phyloP scores from a whole-genome alignment of 2,113 vertebrate species.

The Pteropus alecto region DNA sequence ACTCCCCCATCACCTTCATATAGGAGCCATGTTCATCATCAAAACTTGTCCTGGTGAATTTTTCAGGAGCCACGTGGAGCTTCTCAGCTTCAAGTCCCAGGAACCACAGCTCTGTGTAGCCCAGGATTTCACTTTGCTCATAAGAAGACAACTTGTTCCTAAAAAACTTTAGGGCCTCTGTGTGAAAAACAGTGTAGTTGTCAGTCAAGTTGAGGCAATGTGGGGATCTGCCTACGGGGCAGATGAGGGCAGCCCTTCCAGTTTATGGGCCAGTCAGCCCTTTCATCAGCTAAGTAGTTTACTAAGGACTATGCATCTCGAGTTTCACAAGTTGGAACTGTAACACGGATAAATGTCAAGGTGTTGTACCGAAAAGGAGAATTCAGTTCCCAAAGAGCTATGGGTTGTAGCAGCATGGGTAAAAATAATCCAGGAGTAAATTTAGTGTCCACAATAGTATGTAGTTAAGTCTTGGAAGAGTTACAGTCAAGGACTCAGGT shows the following conservation, averaged over 20 bases:
- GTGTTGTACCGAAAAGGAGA: not conserved
- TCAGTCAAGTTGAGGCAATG: not conserved
- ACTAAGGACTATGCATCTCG: not conserved
- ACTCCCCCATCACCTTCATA: slow-evolving; percentile 85
- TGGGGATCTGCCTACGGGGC: too few species aligned
- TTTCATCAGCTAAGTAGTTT: not conserved
- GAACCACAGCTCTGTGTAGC: slow-evolving; percentile 94
- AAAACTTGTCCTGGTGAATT: slow-evolving; percentile 88
- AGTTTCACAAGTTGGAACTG: not conserved
- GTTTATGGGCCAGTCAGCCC: not conserved
- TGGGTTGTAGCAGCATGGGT: not conserved
- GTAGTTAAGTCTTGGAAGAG: not conserved
- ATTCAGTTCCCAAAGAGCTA: not conserved
- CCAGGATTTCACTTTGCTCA: slow-evolving; percentile 93
- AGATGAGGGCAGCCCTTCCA: not conserved
- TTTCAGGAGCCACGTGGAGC: slow-evolving; percentile 85
- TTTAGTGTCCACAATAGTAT: not conserved
- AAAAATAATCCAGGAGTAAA: not conserved
- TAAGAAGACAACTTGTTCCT: slow-evolving; percentile 89
- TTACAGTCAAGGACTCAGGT: not conserved
- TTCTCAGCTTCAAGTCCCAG: slow-evolving; percentile 93
- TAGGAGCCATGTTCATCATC: slow-evolving; percentile 95
- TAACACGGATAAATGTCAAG: not conserved
- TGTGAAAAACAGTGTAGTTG: slow-evolving; percentile 65
- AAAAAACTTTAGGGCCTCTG: slow-evolving; percentile 93